A percentile compares a stretch with the other conserved stretches of the same genome.
phyloP scores from a whole-genome alignment of 2,797 vertebrate species.

The Fratercula arctica region DNA sequence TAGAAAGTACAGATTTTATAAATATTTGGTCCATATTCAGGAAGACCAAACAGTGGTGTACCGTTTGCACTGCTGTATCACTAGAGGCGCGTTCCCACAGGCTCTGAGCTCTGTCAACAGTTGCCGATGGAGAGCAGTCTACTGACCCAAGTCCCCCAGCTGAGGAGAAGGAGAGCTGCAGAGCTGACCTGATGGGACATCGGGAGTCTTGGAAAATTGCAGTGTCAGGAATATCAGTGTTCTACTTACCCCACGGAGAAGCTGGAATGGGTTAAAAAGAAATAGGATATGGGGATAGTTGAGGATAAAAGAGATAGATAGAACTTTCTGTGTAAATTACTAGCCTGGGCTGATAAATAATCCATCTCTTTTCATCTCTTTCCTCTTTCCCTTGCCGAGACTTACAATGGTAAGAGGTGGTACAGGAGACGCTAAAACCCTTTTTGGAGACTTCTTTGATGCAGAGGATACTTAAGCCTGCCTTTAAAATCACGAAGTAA shows the following conservation, averaged over 20 bases:
- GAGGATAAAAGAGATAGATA: not conserved
- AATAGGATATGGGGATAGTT: not conserved
- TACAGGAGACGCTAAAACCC: not conserved
- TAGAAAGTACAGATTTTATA: not conserved
- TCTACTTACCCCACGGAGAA: not conserved
- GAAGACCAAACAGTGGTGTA: not conserved
- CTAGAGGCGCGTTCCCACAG: not conserved
- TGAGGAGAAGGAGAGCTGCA: not conserved
- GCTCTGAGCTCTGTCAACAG: not conserved
- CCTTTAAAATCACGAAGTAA: not conserved
- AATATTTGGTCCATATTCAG: not conserved
- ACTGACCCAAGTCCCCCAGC: accelerated
- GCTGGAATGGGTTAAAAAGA: not conserved
- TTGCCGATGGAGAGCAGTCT: accelerated
- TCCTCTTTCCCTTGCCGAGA: not conserved
- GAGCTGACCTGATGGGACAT: accelerated
- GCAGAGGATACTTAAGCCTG: not conserved
- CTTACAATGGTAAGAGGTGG: not conserved
- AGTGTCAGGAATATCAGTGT: not conserved
- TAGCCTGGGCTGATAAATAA: not conserved
- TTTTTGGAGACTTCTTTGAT: not conserved
- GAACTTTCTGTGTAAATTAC: not conserved
- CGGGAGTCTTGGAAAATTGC: not conserved
- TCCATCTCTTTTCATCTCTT: not conserved
- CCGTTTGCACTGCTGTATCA: not conserved